phyloP scores from a whole-genome alignment of 2,888 invertebrate species.

The Trachelus stipa region DNA sequence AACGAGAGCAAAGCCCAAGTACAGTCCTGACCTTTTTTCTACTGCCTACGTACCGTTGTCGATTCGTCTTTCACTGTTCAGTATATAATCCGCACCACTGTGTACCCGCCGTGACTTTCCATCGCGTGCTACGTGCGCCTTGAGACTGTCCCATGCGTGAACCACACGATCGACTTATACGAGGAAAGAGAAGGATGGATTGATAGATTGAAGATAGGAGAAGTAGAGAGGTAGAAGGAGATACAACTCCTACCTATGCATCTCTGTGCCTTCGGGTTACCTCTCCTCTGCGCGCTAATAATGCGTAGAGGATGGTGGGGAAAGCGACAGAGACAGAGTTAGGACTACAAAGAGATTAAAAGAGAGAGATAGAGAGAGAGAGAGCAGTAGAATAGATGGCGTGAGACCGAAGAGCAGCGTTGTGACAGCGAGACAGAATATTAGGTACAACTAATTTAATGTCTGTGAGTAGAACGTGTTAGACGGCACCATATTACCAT shows the following conservation, averaged over 20 bases:
- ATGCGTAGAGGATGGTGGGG: not conserved
- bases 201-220: not conserved
- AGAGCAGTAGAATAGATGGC: not conserved
- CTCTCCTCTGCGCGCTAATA: not conserved
- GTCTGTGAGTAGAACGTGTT: not conserved
- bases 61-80: not conserved
- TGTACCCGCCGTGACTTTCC: slow-evolving; percentile 9
- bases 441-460: not conserved
- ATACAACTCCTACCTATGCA: not conserved
- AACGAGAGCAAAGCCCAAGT: not conserved
- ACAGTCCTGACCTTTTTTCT: not conserved
- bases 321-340: not conserved
- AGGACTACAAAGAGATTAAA: not conserved
- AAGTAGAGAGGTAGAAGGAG: not conserved
- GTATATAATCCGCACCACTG: not conserved
- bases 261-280: not conserved
- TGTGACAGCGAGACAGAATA: slow-evolving; percentile 2
- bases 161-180: slow-evolving; percentile 35
- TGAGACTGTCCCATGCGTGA: slow-evolving; percentile 36
- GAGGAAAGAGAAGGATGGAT: slow-evolving; percentile 1
- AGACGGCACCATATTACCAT: not conserved
- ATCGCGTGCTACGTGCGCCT: slow-evolving; percentile 30
- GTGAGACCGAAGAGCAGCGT: not conserved
- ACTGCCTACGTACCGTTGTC: not conserved
- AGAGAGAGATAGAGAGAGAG: too few relatives aligned